Conservation (phyloP, 2,797 vertebrate species). For the Anabas testudineus region DNA sequence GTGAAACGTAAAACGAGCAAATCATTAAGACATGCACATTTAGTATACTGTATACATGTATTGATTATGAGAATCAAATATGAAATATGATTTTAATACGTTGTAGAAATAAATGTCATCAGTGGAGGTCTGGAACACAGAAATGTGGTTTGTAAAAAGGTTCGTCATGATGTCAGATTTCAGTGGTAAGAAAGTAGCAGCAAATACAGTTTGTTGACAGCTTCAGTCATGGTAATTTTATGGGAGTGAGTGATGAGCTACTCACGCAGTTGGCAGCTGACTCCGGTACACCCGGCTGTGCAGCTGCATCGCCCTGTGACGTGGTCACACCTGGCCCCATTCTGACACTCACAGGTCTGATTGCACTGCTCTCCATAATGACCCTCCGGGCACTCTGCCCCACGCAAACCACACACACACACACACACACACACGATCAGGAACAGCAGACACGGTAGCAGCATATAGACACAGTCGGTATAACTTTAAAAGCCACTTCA, state of each 20-base stretch:
- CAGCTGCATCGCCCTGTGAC: conserved; percentile 74
- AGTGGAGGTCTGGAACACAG: background rate
- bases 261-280: conserved; percentile 79
- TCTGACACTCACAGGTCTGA: conserved; percentile 76
- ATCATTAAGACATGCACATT: background rate
- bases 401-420: conserved; percentile 38
- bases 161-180: background rate
- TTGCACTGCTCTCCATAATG: conserved; percentile 72
- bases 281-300: conserved; percentile 69
- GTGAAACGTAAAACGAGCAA: background rate
- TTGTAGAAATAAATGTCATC: background rate
- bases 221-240: conserved; percentile 7
- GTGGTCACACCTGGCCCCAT: conserved; percentile 74
- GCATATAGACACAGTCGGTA: conserved; percentile 1
- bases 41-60: background rate
- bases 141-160: background rate
- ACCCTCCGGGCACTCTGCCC: conserved; percentile 74
- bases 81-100: too few relatives aligned
- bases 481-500: conserved; percentile 1
- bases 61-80: background rate
- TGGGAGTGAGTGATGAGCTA: conserved; percentile 39
- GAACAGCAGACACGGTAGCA: conserved; percentile 2
- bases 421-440: conserved; percentile 24
- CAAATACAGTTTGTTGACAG: conserved; percentile 2
- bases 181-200: background rate